Evolutionary conservation across 2,113 vertebrate species (phyloP), one percentile per base, ranked within the genome.

Genomic region (Marmota monax): DNA sequence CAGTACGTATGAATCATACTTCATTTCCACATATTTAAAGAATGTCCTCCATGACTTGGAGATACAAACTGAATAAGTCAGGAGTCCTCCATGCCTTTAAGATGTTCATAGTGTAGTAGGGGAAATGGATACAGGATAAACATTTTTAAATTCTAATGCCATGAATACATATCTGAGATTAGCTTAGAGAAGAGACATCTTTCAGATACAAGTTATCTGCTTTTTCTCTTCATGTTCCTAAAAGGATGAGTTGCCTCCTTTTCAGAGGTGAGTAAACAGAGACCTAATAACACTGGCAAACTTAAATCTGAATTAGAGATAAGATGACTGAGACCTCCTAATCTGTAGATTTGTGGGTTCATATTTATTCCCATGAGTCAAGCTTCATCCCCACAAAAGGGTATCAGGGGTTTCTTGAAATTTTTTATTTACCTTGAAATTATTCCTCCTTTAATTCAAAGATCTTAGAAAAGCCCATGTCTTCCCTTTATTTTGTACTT

Each of bases 381-480:
- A 72, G 23, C 11, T 70, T 69, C 67, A 51, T 80, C 32, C 53
- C 48, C 89, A 72, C 37, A 90, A 34, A 88, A 0, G 65, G 20
- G 25, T 51, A 83, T 63, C 10, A 79, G 20, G 23, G 20, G 27
- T 27, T 88, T 90, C 70, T 92, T 87, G 37, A 14, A 45, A 82
- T 72, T 87, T 90, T 89, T 87, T 73, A 87, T 76, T 94, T 42
- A 94, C 25, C 16, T 65, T 94, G 73, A 79, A 84, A 90, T 92
- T 90, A 87, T 56, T 83, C 67, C 70, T 97, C 51, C 10, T 16
- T 45, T 82, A 95, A 90, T 74, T 79, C 73, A 94, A 92, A 92
- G 39, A 82, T 32, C 39, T 85, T 85, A 25, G 25, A 70, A 92
- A 86, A 96, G 18, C 2, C 29, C 69, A 25, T 18, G 20, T 20